Base-by-base conservation (phyloP, 64 coral and sea anemone genomes). In the Pocillopora damicornis region DNA sequence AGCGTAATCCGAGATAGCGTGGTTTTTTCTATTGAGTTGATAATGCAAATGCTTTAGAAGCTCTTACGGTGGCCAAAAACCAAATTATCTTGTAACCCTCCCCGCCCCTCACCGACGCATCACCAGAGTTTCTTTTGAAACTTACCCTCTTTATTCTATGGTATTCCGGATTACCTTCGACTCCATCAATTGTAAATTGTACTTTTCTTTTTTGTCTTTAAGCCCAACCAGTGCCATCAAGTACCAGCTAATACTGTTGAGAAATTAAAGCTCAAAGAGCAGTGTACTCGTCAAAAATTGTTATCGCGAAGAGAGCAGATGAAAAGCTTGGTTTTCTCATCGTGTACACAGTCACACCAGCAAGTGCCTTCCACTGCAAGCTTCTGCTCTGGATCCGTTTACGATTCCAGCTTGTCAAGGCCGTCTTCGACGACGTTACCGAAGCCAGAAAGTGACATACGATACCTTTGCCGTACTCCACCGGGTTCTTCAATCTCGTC, bases 201-300 rank as follows among this genome's bases (percentile, higher is more conserved):
- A 30, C 59, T 35, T 37, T n/a, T 86, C 13, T 60, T 65, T 88
- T 61, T 13, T 13, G 13, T 23, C 15, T 57, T 36, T 7, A 17
- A 77, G 73, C 12, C 9, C 11, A 66, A 71, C 71, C 73, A 15
- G 71, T 51, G 9, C 11, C 35, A 34, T 12, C 58, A 65, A 66
- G 2, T 25, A 30, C 0, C 13, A 57, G 1, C 63, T 67, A 38
- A 72, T 57, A 72, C 42, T 14, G 69, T 38, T 11, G 16, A 73
- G 4, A 18, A 87, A 16, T 37, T 92, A 63, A 75, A 87, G 63
- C 83, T 92, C 1, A 86, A 87, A 35, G 74, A 92, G 80, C 61
- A 17, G 1, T 69, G 75, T 20, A 79, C 90, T 22, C 79, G 84
- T 35, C 82, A 78, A 15, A 79, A 86, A 63, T 63, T 92, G 30